A percentile compares a stretch with the other conserved stretches of the same genome.
Evolutionary conservation across 2,113 vertebrate species (phyloP).

Genomic region (Tursiops truncatus): DNA sequence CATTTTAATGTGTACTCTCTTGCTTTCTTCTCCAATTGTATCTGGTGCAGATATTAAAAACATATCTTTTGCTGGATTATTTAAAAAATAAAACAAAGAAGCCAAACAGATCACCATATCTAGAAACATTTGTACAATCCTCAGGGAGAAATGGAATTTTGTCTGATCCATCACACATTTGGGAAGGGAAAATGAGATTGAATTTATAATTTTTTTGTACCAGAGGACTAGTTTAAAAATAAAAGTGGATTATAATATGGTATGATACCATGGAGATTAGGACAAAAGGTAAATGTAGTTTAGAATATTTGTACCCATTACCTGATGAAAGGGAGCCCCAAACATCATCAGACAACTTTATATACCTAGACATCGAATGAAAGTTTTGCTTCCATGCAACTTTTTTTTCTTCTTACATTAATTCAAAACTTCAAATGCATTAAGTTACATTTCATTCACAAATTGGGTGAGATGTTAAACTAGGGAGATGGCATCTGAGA

Average conservation of each 20-base stretch:
- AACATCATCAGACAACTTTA: not conserved
- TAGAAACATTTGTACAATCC: not conserved
- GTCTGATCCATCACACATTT: not conserved
- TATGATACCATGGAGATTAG: not conserved
- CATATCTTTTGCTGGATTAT: not conserved
- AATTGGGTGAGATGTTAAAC: conserved; percentile 78
- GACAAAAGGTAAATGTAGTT: not conserved
- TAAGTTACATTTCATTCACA: conserved; percentile 73
- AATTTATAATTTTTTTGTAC: not conserved
- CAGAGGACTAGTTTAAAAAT: not conserved
- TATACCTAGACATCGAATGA: not conserved
- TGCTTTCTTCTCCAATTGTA: not conserved
- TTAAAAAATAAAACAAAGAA: not conserved
- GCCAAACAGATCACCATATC: not conserved
- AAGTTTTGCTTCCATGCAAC: conserved; percentile 24
- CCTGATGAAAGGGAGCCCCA: not conserved
- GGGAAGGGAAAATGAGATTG: not conserved
- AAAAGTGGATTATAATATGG: not conserved
- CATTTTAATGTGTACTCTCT: not conserved
- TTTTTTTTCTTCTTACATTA: conserved; percentile 61
- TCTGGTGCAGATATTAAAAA: not conserved
- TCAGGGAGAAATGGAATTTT: not conserved
- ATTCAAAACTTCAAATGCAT: conserved; percentile 72
- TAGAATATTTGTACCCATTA: not conserved
- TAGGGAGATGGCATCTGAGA: conserved; percentile 71